phyloP scores from a whole-genome alignment of 2,113 vertebrate genomes.

The Spheniscus mendiculus region DNA sequence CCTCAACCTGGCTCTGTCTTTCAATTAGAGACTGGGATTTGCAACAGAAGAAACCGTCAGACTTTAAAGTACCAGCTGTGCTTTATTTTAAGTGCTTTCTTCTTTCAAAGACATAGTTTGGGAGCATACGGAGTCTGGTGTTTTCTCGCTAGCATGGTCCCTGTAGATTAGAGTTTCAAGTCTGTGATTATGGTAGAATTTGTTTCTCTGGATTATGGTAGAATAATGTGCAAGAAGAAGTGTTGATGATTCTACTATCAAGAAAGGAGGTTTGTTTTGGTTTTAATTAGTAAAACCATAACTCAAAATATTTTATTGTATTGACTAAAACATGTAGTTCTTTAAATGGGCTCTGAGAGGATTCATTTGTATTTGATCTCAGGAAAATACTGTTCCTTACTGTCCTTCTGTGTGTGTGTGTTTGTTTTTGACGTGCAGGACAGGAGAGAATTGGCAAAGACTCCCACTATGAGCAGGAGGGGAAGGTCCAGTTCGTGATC shows the following conservation, averaged over 20 bases:
- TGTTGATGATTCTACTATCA: no score
- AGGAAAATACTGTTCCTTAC: not conserved
- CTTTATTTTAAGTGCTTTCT: not conserved
- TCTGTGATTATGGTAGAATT: not conserved
- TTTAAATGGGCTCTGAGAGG: fast-evolving
- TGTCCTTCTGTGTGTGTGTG: not conserved
- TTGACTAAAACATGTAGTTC: fast-evolving
- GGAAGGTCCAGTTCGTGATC: slow-evolving; percentile 96
- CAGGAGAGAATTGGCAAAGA: slow-evolving; percentile 92
- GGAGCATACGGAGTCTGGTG: not conserved
- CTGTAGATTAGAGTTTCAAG: not conserved
- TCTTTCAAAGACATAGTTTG: not conserved
- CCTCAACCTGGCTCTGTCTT: not conserved
- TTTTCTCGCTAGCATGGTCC: not conserved
- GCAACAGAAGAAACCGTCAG: not conserved
- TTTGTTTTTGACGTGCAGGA: slow-evolving; percentile 73
- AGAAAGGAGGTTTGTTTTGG: not conserved
- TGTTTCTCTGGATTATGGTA: not conserved
- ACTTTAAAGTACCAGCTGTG: not conserved
- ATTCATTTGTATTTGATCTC: fast-evolving
- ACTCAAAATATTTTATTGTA: fast-evolving
- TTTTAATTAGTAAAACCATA: no score
- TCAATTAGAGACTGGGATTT: not conserved
- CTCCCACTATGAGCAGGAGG: slow-evolving; percentile 94
- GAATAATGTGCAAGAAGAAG: no score